Conservation (phyloP, 2,797 vertebrate genomes). For the Dicrostonyx torquatus region DNA sequence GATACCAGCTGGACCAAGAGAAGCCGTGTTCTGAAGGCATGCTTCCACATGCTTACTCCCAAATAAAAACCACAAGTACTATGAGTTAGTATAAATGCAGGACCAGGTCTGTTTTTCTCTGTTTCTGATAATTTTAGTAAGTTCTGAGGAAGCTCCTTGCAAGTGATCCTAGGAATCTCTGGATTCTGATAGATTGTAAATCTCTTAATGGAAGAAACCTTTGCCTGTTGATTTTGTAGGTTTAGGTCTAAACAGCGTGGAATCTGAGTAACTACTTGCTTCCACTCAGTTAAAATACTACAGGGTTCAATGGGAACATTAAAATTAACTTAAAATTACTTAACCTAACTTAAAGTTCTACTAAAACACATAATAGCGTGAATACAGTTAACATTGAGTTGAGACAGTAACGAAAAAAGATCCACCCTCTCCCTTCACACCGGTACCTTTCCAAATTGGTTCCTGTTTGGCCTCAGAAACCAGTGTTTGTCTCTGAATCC, state of each 20-base stretch:
- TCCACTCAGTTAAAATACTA: background rate
- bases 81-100: background rate
- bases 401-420: background rate
- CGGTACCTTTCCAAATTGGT: background rate
- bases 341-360: background rate
- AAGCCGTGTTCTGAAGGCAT: background rate
- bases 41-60: background rate
- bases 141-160: background rate
- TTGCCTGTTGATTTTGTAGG: background rate
- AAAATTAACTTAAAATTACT: background rate
- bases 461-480: background rate
- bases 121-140: constrained; percentile 28
- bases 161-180: constrained; percentile 6
- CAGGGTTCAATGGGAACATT: background rate
- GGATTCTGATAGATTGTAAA: background rate
- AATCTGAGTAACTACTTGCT: background rate
- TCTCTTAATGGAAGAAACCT: background rate
- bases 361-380: background rate
- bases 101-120: background rate
- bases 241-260: background rate
- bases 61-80: background rate
- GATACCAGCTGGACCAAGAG: background rate
- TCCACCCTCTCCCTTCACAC: background rate
- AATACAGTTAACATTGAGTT: background rate
- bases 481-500: background rate